A percentile compares a stretch with the other conserved stretches of the same genome.
These are phyloP conservation scores for Brachionus manjavacas DNA, from an alignment of 1,140 invertebrate genomes.

Conservation along the genomic window DNA sequence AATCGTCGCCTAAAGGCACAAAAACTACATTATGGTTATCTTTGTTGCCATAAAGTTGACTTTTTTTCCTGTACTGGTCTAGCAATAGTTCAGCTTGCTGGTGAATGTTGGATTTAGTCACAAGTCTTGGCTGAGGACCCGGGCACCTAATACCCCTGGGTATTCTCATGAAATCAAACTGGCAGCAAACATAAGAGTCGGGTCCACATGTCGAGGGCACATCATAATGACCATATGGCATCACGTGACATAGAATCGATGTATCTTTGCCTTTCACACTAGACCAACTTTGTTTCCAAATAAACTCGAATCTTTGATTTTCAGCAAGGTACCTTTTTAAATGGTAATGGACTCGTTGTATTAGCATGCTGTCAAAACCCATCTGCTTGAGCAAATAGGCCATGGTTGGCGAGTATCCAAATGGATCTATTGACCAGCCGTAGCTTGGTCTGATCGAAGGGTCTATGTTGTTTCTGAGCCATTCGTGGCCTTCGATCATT, in stretches of 20 bases:
- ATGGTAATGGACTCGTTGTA: constrained; percentile 89
- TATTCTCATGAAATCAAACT: constrained; percentile 92
- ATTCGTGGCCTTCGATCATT: constrained; percentile 86
- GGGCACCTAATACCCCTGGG: constrained; percentile 76
- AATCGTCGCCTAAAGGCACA: constrained; percentile 91
- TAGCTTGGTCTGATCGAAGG: constrained; percentile 44
- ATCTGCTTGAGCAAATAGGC: constrained; percentile 78
- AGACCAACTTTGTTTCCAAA: constrained; percentile 72
- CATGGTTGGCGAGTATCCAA: constrained; percentile 81
- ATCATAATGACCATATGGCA: constrained; percentile 98
- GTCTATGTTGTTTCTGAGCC: constrained; percentile 51
- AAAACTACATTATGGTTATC: constrained; percentile 69
- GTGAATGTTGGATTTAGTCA: constrained; percentile 76
- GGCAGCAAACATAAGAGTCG: constrained; percentile 90
- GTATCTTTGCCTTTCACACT: constrained; percentile 60
- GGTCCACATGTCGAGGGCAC: constrained; percentile 96
- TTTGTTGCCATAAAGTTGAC: constrained; percentile 71
- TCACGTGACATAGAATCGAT: constrained; percentile 75
- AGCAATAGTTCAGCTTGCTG: constrained; percentile 73
- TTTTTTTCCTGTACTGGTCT: constrained; percentile 93
- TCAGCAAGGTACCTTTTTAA: constrained; percentile 83
- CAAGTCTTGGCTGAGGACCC: constrained; percentile 70
- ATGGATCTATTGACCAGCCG: constrained; percentile 93
- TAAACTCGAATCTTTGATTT: constrained; percentile 78
- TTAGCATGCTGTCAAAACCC: constrained; percentile 78